Percentiles rank a stretch among this genome's conserved stretches.
These are phyloP conservation scores for Syngnathus floridae DNA, from an alignment of 2,113 vertebrate genomes.

Conservation along the genomic window DNA sequence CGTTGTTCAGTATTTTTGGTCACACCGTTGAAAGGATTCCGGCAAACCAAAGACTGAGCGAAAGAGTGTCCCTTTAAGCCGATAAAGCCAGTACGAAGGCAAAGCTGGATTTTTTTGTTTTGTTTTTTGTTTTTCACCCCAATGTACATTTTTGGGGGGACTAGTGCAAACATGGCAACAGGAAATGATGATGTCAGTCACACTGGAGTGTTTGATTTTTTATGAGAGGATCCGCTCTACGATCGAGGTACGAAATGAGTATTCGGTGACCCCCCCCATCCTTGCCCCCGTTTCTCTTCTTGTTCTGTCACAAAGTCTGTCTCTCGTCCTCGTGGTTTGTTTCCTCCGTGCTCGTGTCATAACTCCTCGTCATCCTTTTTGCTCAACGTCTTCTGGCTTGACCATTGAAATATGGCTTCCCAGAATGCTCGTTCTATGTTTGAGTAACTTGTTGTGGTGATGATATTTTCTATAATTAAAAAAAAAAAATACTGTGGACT, in stretches of 20 bases:
- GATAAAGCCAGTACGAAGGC: slow-evolving; percentile 53
- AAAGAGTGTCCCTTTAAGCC: slow-evolving; percentile 70
- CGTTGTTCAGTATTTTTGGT: slow-evolving; percentile 55
- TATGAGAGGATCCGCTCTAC: slow-evolving; percentile 49
- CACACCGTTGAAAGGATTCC: slow-evolving; percentile 52
- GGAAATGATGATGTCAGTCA: slow-evolving; percentile 42
- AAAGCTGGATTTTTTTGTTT: slow-evolving; percentile 35
- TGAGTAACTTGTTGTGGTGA: slow-evolving; percentile 84
- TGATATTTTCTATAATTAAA: slow-evolving; percentile 83
- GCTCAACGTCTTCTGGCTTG: slow-evolving; percentile 47
- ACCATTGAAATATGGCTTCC: slow-evolving; percentile 58
- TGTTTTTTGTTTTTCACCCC: slow-evolving; percentile 5
- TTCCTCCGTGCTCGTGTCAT: slow-evolving; percentile 59
- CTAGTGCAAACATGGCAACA: slow-evolving; percentile 20
- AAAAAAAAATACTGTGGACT: slow-evolving; percentile 84
- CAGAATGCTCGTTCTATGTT: slow-evolving; percentile 78
- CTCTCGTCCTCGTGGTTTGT: slow-evolving; percentile 55
- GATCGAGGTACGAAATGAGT: slow-evolving; percentile 42
- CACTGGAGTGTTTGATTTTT: slow-evolving; percentile 37
- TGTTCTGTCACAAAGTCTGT: slow-evolving; percentile 59
- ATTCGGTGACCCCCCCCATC: slow-evolving; percentile 31
- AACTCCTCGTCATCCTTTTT: slow-evolving; percentile 36
- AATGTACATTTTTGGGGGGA: slow-evolving; percentile 35
- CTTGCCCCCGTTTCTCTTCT: slow-evolving; percentile 37
- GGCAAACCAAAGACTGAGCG: slow-evolving; percentile 72